These are phyloP conservation scores for Megaceryle alcyon DNA, from an alignment of 2,797 vertebrate genomes.

Conservation along the genomic window DNA sequence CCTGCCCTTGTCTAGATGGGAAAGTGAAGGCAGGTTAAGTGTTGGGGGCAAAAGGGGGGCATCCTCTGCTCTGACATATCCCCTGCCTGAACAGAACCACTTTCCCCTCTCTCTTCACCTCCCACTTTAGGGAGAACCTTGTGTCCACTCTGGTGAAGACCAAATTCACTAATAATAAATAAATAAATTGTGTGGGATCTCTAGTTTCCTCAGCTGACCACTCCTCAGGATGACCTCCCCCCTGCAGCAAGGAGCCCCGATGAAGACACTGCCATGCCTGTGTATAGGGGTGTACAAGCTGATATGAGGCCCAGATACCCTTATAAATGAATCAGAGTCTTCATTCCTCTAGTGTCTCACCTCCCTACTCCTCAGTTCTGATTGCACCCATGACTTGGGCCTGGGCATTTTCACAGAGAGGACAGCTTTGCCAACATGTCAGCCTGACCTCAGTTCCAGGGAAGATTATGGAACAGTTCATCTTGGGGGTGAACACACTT, in stretches of 20 bases:
- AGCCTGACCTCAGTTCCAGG: too few species aligned
- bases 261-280: not conserved
- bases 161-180: not conserved
- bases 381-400: not conserved
- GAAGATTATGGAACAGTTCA: too few species aligned
- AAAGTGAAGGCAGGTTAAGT: not conserved
- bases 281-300: not conserved
- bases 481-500: too few species aligned
- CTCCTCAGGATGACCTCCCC: not conserved
- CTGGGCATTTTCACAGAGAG: not conserved
- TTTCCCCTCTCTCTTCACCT: not conserved
- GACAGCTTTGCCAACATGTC: not conserved
- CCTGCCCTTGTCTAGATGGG: not conserved
- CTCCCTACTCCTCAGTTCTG: not conserved
- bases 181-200: not conserved
- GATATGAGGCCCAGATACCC: not conserved
- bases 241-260: not conserved
- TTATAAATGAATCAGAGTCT: not conserved
- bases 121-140: not conserved
- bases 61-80: not conserved
- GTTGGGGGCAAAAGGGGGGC: not conserved
- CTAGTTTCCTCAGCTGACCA: not conserved
- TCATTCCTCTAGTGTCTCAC: not conserved
- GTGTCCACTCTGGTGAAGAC: not conserved
- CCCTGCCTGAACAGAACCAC: not conserved